These are phyloP conservation scores for Anthopleura xanthogrammica DNA, from an alignment of 92 coral and sea anemone genomes.

Conservation along the genomic window DNA sequence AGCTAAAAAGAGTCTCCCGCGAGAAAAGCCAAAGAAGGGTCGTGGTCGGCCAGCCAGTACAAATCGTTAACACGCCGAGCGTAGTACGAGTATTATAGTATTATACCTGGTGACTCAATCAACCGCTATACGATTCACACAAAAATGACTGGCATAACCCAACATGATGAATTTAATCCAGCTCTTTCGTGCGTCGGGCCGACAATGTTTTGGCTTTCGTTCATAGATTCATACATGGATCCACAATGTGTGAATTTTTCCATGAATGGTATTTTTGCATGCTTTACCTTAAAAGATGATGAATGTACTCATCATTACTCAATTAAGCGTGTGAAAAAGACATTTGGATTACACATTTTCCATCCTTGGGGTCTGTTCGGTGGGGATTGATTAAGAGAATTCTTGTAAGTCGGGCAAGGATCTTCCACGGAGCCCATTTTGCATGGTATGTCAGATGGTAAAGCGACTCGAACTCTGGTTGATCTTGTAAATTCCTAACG, in stretches of 20 bases:
- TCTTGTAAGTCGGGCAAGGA: neutral
- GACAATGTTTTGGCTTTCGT: neutral
- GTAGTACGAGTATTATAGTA: constrained; percentile 18
- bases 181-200: neutral
- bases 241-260: neutral
- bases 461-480: constrained; percentile 30
- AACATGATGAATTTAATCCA: neutral
- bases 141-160: neutral
- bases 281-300: constrained; percentile 21
- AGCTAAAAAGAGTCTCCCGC: constrained; percentile 3
- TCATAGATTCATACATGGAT: neutral
- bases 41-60: constrained; percentile 1
- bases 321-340: constrained; percentile 36
- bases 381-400: neutral
- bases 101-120: neutral
- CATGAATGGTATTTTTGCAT: constrained; percentile 20
- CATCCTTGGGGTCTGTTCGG: neutral
- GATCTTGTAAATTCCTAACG: constrained; percentile 38
- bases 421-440: constrained; percentile 7
- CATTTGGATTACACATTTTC: constrained; percentile 33
- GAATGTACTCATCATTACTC: constrained; percentile 23
- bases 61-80: constrained; percentile 18
- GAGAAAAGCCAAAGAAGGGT: constrained; percentile 16
- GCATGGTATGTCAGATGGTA: constrained; percentile 13
- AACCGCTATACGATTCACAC: constrained; percentile 3